Evolutionary conservation across 2,797 vertebrate species (phyloP), one percentile per base, ranked within the genome.

Genomic region (Alosa sapidissima): DNA sequence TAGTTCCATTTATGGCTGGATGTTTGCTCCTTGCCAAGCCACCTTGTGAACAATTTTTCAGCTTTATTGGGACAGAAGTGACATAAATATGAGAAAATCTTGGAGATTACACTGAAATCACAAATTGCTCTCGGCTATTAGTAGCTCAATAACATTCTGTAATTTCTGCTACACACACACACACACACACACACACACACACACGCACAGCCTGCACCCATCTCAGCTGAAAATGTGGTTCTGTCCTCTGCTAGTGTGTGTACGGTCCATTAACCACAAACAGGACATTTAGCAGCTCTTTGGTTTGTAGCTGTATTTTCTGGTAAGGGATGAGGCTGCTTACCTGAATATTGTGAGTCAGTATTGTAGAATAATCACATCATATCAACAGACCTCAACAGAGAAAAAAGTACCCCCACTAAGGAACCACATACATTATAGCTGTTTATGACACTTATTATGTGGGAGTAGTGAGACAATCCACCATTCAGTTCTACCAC

Each of bases 121-220:
- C 41, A 78, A 45, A 78, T 78, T 41, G 72, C 72, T 78, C 72
- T 78, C 5, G 21, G 65, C 65, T 72, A 72, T 72, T 36, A 72
- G 72, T 78, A 47, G 14, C 72, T 78, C 14, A 45, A 47, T 19
- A 78, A 78, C 41, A 78, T 78, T 78, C 19, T 78, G 72, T 47
- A 78, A 78, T 78, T 78, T 78, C 6, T 78, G 41, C 14, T 47
- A 2, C 16, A 47, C 41, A 78, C 41, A 45, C 2, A 47, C 33
- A 36, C 11, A 75, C 33, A 36, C 33, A 45, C 36, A 41, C 13
- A 75, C 36, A 36, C 36, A 47, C 5, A 21, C 41, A 21, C 41
- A 47, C 72, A 47, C 19, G 10, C 72, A 78, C 72, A 47, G 33
- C 24, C 10, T 13, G 8, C 10, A n/a, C 24, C 60, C n/a, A n/a